Evolutionary conservation across 1,140 invertebrate genomes (phyloP).

Genomic region (Drosophila mojavensis): DNA sequence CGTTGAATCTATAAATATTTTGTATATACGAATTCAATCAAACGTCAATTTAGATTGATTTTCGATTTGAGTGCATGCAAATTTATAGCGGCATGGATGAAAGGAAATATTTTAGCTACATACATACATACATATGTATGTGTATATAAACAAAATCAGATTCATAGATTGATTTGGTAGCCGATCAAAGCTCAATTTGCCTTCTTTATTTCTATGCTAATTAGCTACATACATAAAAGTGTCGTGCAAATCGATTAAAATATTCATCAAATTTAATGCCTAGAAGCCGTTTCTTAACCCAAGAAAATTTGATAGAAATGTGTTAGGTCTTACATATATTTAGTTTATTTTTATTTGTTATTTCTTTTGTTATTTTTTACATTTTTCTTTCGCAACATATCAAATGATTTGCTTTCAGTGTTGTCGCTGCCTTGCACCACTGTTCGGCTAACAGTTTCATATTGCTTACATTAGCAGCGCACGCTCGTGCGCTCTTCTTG

Average conservation of each 20-base stretch:
- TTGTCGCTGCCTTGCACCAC: slow-evolving; percentile 8
- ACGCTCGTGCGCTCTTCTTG: not conserved
- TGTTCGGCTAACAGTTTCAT: slow-evolving; percentile 10
- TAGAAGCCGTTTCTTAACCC: not conserved
- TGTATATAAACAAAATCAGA: slow-evolving; percentile 7
- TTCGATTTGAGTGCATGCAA: slow-evolving; percentile 59
- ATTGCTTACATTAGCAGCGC: not conserved
- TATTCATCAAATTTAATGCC: not conserved
- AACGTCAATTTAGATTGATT: slow-evolving; percentile 59
- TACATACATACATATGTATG: not conserved
- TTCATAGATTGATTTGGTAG: slow-evolving; percentile 31
- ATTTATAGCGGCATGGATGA: slow-evolving; percentile 61
- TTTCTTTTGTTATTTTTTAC: not conserved
- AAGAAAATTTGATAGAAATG: not conserved
- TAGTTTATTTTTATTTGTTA: not conserved
- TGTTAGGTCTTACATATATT: not conserved
- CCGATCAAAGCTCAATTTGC: slow-evolving; percentile 40
- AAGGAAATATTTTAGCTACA: slow-evolving; percentile 27
- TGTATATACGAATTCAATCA: slow-evolving; percentile 70
- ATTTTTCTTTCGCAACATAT: not conserved
- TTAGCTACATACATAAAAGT: slow-evolving; percentile 12
- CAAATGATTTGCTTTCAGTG: not conserved
- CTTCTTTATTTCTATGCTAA: slow-evolving; percentile 45
- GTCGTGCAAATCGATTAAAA: not conserved
- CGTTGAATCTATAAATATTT: slow-evolving; percentile 57